Percentiles rank a stretch among this genome's conserved stretches.
Evolutionary conservation across 2,113 vertebrate genomes (phyloP).

Genomic region (Vidua chalybeata): DNA sequence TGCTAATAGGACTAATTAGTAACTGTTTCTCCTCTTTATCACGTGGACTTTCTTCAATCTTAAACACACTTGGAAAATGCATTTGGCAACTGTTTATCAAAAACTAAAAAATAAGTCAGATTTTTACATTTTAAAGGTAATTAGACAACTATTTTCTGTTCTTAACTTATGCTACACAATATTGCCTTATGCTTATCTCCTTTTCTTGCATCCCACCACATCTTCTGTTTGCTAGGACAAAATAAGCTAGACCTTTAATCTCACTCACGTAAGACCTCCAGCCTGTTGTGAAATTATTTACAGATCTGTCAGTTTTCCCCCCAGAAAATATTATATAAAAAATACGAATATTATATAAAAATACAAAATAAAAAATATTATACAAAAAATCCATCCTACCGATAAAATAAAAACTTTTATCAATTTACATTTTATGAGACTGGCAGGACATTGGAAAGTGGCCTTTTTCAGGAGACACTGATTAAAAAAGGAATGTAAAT

Average conservation of each 20-base stretch:
- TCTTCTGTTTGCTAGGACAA: background rate
- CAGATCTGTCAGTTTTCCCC: fast-evolving
- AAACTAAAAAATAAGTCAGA: background rate
- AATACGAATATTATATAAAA: background rate
- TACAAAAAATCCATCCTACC: background rate
- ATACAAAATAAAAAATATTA: no score
- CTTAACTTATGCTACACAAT: background rate
- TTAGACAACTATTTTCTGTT: background rate
- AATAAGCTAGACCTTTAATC: background rate
- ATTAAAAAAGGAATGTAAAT: background rate
- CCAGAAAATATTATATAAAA: background rate
- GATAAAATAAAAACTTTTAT: background rate
- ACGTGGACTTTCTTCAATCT: background rate
- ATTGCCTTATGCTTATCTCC: background rate
- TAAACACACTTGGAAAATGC: background rate
- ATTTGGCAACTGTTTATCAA: background rate
- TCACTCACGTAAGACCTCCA: background rate
- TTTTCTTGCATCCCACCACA: background rate
- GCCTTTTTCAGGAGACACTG: background rate
- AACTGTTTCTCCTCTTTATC: background rate
- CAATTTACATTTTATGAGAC: background rate
- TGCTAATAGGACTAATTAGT: background rate
- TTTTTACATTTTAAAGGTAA: background rate
- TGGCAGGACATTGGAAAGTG: background rate
- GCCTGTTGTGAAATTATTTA: background rate